These are phyloP conservation scores for Prostheceraeus crozeri DNA, from an alignment of 2,888 invertebrate species.

Conservation along the genomic window DNA sequence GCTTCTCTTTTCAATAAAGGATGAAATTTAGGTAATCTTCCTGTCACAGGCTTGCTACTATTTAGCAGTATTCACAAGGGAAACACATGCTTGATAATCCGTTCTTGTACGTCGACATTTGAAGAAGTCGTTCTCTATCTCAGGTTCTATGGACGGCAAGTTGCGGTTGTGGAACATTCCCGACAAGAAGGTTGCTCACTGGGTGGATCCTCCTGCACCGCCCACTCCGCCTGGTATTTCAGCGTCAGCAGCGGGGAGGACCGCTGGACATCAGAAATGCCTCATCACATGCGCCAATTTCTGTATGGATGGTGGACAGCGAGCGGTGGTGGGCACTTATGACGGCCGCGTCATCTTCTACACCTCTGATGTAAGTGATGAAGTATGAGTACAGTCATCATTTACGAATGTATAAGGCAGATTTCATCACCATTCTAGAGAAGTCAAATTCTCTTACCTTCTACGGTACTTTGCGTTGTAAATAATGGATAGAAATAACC, in stretches of 20 bases:
- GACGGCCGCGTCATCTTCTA: slow-evolving; percentile 97
- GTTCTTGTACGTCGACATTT: too few species aligned
- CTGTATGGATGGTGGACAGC: slow-evolving; percentile 93
- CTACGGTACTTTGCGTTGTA: too few species aligned
- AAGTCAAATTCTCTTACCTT: too few species aligned
- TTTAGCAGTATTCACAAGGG: too few species aligned
- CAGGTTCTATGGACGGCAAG: slow-evolving; percentile 94
- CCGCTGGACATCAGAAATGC: slow-evolving; percentile 60
- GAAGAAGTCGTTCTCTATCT: too few species aligned
- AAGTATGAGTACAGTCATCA: neutral
- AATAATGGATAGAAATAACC: too few species aligned
- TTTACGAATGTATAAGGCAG: too few species aligned
- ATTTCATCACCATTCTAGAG: too few species aligned
- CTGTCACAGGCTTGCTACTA: too few species aligned
- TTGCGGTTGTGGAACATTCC: slow-evolving; percentile 98
- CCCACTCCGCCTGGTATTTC: slow-evolving; percentile 22
- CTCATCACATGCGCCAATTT: slow-evolving; percentile 92
- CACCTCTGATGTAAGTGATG: slow-evolving; percentile 68
- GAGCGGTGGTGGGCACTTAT: slow-evolving; percentile 93
- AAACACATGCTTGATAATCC: too few species aligned
- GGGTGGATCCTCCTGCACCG: slow-evolving; percentile 59
- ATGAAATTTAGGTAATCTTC: too few species aligned
- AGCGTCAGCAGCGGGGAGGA: slow-evolving; percentile 66
- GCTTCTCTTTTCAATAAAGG: too few species aligned
- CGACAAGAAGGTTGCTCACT: slow-evolving; percentile 93